phyloP scores from a whole-genome alignment of 2,888 invertebrate genomes.

The Mantis religiosa region DNA sequence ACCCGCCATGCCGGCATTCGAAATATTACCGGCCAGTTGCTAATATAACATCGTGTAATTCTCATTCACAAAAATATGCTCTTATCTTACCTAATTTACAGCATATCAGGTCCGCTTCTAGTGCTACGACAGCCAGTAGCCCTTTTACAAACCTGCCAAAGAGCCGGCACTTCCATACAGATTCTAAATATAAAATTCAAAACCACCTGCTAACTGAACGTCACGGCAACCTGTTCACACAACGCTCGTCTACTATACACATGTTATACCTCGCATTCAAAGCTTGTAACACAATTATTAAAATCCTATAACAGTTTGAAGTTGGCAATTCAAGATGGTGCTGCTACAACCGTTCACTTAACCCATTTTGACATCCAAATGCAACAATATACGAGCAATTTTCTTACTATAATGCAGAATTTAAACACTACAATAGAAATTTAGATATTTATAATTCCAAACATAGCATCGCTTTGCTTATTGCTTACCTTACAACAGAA shows the following conservation, averaged over 20 bases:
- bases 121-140: too few species aligned
- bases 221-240: conserved; percentile 23
- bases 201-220: conserved; percentile 21
- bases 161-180: background rate
- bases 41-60: background rate
- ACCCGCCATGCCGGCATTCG: conserved; percentile 17
- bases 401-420: background rate
- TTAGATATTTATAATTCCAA: background rate
- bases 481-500: conserved; percentile 29
- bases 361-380: background rate
- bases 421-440: background rate
- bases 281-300: too few species aligned
- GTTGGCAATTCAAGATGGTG: background rate
- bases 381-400: background rate
- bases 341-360: background rate
- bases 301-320: background rate
- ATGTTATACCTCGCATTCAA: background rate
- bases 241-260: background rate
- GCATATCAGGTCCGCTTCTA: too few species aligned
- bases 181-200: background rate
- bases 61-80: background rate
- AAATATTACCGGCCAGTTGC: conserved; percentile 1
- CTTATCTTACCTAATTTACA: background rate
- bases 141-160: background rate
- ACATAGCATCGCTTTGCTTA: background rate